These are phyloP conservation scores for Hanleya hanleyi DNA, from an alignment of 2,888 invertebrate genomes.

Conservation along the genomic window DNA sequence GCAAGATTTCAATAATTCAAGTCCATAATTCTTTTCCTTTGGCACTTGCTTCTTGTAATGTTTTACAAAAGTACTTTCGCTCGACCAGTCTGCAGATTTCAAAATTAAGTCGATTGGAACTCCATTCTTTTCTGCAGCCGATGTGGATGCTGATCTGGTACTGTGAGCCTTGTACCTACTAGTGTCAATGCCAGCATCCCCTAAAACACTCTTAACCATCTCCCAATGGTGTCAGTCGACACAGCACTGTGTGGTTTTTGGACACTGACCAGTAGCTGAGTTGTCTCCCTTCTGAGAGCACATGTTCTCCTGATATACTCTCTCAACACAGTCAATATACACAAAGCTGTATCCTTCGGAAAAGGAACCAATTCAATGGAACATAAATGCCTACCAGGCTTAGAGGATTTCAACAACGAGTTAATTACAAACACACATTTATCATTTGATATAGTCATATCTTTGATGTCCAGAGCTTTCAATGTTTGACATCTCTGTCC, in stretches of 20 bases:
- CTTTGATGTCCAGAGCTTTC: background rate
- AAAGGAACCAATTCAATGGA: background rate
- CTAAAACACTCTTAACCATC: background rate
- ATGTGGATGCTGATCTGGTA: no score
- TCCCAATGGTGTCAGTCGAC: background rate
- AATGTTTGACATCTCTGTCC: slow-evolving; percentile 8
- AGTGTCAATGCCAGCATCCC: background rate
- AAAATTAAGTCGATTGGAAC: no score
- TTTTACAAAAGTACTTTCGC: no score
- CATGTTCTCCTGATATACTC: background rate
- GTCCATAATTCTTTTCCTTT: no score
- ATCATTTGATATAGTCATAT: slow-evolving; percentile 1
- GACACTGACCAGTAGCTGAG: background rate
- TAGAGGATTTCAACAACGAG: background rate
- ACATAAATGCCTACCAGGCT: background rate
- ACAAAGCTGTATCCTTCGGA: background rate
- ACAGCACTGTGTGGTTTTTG: background rate
- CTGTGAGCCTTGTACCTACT: background rate
- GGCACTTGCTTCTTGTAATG: no score
- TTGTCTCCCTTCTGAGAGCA: background rate
- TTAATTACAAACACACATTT: slow-evolving; percentile 1
- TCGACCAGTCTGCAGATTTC: no score
- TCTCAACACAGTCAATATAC: background rate
- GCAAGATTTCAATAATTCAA: no score
- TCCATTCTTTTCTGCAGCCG: no score